Evolutionary conservation across 2,888 invertebrate species (phyloP), one percentile per base, ranked within the genome.

Genomic region (Slavum lentiscoides): DNA sequence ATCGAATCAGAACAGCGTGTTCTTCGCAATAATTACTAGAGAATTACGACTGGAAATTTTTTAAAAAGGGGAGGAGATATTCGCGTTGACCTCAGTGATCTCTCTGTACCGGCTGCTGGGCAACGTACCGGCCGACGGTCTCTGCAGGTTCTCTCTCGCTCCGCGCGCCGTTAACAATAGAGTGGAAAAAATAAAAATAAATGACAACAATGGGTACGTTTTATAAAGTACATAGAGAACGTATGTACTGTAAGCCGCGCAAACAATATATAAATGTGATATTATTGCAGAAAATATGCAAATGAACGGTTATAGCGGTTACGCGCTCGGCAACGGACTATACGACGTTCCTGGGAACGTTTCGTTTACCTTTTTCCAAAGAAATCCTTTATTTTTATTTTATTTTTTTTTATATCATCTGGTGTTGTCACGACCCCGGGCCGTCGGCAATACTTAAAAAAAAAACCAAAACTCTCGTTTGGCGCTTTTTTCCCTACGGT

Each of bases 251-350:
- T 15, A 15, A 1, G 11, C 13, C 7, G 13, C 49, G 30, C 69
- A 21, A 62, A 77, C 69, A 70, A 70, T 77, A 77, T 67, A 43
- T 43, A 76, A 77, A 77, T 62, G 62, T 62, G 37, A 62, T 77
- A 77, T 69, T 77, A 77, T 70, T 77, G 59, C 68, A 68, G 59
- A 76, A 76, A 76, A 67, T 64, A 30, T 30, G 30, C 64, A 75
- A 68, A 76, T 68, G 75, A 67, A 76, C 58, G n/a, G 43, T 43
- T 58, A 17, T 55, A 58, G n/a, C 59, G 58, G 17, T 21, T 53
- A 62, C 21, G 55, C 13, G 55, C n/a, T 37, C 55, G 55, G 64
- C 64, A 74, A 53, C 74, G 30, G 64, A 53, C 37, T n/a, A n/a
- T n/a, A n/a, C 4, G 30, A 30, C 30, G 23, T 62, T 30, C 13